These are phyloP conservation scores for Tyrophagus putrescentiae DNA, from an alignment of 1,140 invertebrate species.

Conservation along the genomic window DNA sequence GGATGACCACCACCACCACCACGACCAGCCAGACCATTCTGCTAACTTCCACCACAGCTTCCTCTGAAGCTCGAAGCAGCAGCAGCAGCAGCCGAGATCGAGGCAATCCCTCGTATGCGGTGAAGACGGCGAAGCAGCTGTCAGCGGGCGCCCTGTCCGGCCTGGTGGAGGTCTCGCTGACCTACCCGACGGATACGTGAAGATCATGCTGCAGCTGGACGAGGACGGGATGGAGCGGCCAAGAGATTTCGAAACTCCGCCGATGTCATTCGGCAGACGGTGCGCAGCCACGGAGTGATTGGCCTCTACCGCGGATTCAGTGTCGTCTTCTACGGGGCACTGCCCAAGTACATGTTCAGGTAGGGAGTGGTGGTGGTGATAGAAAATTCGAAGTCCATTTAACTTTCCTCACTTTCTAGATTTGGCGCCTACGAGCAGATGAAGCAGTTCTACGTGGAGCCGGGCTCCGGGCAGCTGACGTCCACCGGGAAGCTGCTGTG, in stretches of 20 bases:
- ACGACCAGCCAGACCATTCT: too few relatives aligned
- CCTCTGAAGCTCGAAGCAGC: too few relatives aligned
- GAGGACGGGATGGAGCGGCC: conserved; percentile 68
- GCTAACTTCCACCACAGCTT: too few relatives aligned
- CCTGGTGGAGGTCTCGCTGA: conserved; percentile 4
- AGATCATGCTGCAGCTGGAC: conserved; percentile 94
- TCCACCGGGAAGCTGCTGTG: conserved; percentile 61
- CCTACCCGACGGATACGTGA: conserved; percentile 57
- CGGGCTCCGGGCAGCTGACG: conserved; percentile 62
- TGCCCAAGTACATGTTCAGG: conserved; percentile 95
- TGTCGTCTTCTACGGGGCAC: conserved; percentile 90
- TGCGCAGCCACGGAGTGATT: conserved; percentile 67
- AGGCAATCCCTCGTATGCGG: conserved; percentile 1
- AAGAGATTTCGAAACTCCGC: conserved; percentile 73
- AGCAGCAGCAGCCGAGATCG: too few relatives aligned
- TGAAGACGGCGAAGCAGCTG: conserved; percentile 3
- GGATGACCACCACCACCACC: too few relatives aligned
- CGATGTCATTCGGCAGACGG: conserved; percentile 88
- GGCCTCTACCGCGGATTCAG: conserved; percentile 92
- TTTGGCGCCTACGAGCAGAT: conserved; percentile 96
- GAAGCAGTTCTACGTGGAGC: conserved; percentile 58
- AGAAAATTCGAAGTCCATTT: too few relatives aligned
- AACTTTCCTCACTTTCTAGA: too few relatives aligned
- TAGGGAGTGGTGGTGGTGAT: too few relatives aligned
- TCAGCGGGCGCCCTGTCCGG: conserved; percentile 2